Percentiles rank a stretch among this genome's conserved stretches.
Evolutionary conservation across 2,113 vertebrate species (phyloP).

Genomic region (Menidia beryllina): DNA sequence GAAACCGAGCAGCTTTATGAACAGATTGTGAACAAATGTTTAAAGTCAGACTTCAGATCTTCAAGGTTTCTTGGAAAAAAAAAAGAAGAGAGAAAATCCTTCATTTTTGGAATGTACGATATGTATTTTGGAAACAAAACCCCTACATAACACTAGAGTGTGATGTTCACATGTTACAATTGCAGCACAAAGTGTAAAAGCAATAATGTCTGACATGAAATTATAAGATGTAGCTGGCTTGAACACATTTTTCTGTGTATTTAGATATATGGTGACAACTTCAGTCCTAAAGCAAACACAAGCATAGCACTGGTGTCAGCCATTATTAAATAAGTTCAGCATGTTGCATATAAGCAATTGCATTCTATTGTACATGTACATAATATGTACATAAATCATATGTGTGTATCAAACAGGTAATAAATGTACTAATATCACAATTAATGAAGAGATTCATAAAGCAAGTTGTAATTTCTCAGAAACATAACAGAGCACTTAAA

Average conservation of each 20-base stretch:
- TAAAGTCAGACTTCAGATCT: slow-evolving; percentile 8
- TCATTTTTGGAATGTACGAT: slow-evolving; percentile 9
- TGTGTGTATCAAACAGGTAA: slow-evolving; percentile 12
- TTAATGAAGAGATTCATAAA: neutral
- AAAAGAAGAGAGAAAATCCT: neutral
- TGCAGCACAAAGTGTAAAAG: neutral
- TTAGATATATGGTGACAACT: neutral
- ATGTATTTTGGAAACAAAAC: slow-evolving; percentile 1
- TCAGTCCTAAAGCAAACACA: neutral
- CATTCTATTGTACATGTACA: neutral
- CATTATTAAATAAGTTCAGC: neutral
- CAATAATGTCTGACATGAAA: slow-evolving; percentile 9
- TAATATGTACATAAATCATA: neutral
- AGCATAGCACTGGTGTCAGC: neutral
- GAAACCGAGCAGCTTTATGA: neutral
- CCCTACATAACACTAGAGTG: neutral
- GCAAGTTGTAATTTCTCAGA: neutral
- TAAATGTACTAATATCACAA: neutral
- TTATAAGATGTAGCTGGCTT: slow-evolving; percentile 11
- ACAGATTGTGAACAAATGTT: slow-evolving; percentile 16
- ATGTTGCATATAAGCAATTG: neutral
- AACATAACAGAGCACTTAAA: neutral
- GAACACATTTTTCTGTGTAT: neutral
- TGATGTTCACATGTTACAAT: neutral
- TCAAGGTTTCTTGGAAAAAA: slow-evolving; percentile 2